These are phyloP conservation scores for Hyposoter didymator DNA, from an alignment of 2,888 invertebrate species.

Conservation along the genomic window DNA sequence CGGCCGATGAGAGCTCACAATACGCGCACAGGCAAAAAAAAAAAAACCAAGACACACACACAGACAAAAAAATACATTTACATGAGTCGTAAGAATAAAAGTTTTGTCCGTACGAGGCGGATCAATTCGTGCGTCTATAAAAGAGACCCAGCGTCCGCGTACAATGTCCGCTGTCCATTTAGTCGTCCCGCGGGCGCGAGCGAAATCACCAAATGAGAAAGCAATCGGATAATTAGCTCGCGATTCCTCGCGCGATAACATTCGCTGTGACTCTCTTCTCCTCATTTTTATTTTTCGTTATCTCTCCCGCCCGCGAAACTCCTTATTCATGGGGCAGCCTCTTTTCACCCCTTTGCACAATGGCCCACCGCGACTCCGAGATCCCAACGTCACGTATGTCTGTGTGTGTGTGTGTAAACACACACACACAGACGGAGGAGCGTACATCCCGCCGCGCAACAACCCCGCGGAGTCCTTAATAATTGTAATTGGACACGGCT, in stretches of 20 bases:
- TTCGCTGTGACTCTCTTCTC: conserved; percentile 12
- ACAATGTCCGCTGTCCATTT: conserved; percentile 48
- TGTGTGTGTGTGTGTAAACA: background rate
- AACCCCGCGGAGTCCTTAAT: conserved; percentile 81
- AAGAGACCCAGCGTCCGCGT: conserved; percentile 9
- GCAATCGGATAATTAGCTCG: conserved; percentile 73
- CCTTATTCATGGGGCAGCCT: conserved; percentile 45
- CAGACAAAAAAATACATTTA: background rate
- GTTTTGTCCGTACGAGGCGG: conserved; percentile 8
- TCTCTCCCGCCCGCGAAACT: conserved; percentile 21
- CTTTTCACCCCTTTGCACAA: conserved; percentile 48
- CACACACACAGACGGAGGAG: background rate
- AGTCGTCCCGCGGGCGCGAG: conserved; percentile 39
- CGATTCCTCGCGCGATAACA: conserved; percentile 49
- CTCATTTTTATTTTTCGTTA: conserved; percentile 30
- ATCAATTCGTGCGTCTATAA: conserved; percentile 29
- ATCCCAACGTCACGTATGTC: background rate
- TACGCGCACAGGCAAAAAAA: conserved; percentile 44
- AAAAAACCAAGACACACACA: conserved; percentile 25
- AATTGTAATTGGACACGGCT: conserved; percentile 84
- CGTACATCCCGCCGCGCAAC: conserved; percentile 67
- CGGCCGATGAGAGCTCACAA: conserved; percentile 44
- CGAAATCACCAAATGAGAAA: conserved; percentile 70
- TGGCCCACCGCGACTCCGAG: conserved; percentile 39
- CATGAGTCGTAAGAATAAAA: conserved; percentile 18